A percentile compares a stretch with the other conserved stretches of the same genome.
Conservation (phyloP, 2,113 vertebrate species). For the Periophthalmus modestus region DNA sequence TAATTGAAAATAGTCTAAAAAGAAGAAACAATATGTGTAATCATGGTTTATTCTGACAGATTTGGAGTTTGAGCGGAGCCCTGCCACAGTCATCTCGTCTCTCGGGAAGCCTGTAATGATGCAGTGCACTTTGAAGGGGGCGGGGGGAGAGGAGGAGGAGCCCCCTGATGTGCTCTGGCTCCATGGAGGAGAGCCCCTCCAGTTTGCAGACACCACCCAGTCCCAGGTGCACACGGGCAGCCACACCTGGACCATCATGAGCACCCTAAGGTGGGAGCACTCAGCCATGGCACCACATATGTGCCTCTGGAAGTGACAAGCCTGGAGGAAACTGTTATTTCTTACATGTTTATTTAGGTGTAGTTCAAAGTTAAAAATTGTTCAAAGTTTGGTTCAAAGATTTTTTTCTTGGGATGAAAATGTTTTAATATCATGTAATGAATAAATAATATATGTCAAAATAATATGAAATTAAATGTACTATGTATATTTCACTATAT, state of each 20-base stretch:
- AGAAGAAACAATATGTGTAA: background rate
- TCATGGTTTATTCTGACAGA: conserved; percentile 40
- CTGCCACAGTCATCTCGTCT: conserved; percentile 77
- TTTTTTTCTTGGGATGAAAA: too few species aligned
- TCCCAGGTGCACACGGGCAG: conserved; percentile 75
- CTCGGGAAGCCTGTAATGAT: conserved; percentile 80
- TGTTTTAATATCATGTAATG: too few species aligned
- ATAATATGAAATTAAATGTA: too few species aligned
- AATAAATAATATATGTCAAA: too few species aligned
- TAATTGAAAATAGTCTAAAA: too few species aligned
- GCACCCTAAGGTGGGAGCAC: conserved; percentile 58
- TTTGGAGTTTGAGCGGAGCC: conserved; percentile 74
- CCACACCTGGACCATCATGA: conserved; percentile 74
- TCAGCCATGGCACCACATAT: background rate
- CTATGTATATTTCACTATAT: background rate
- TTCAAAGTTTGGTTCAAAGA: background rate
- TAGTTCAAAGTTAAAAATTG: background rate
- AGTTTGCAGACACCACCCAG: conserved; percentile 81
- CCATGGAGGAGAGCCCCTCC: conserved; percentile 66
- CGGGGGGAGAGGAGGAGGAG: conserved; percentile 59
- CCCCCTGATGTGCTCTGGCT: conserved; percentile 84
- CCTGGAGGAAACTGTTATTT: conserved; percentile 8
- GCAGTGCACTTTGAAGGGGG: conserved; percentile 72
- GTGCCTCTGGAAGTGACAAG: background rate
- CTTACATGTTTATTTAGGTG: background rate